Conservation (phyloP, 2,797 vertebrate genomes). For the Linurgus olivaceus region DNA sequence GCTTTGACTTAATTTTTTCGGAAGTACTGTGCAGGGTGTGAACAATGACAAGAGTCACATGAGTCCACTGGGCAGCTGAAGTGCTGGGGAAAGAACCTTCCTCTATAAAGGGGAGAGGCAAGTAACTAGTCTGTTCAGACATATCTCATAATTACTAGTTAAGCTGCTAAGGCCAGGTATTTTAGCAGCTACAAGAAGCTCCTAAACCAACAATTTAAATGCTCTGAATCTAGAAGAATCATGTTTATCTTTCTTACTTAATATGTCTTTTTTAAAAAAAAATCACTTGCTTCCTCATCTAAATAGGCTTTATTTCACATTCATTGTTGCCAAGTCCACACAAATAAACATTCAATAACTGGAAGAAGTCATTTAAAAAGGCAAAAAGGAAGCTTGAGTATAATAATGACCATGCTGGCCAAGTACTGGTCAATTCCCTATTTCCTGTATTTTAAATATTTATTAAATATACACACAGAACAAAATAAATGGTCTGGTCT, state of each 20-base stretch:
- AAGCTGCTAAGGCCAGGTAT: not conserved
- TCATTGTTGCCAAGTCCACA: not conserved
- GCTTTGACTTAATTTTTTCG: not conserved
- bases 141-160: not conserved
- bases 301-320: not conserved
- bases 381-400: not conserved
- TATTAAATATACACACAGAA: not conserved
- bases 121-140: not conserved
- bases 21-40: not conserved
- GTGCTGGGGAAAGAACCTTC: not conserved
- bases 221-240: not conserved
- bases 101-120: not conserved
- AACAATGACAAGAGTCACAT: not conserved
- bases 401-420: not conserved
- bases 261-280: rapidly evolving
- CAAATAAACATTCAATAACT: not conserved
- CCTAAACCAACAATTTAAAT: not conserved
- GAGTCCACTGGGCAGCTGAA: not conserved
- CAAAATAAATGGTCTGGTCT: not conserved
- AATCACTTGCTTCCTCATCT: not conserved
- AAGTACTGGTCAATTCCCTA: not conserved
- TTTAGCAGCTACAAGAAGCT: not conserved
- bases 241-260: not conserved
- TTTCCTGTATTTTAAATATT: not conserved
- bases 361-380: not conserved